These are phyloP conservation scores for human DNA, from an alignment of 2,113 vertebrate species.

Conservation along the genomic window GRCh38 chr4:160018001-160018500, in stretches of 20 bases:
- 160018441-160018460: not conserved
- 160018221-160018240: not conserved
- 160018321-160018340: not conserved
- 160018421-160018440: not conserved
- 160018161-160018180: not conserved
- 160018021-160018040: not conserved
- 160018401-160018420: not conserved
- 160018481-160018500: not conserved
- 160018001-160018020: not conserved
- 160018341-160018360: not conserved
- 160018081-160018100: not conserved
- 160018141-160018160: not conserved
- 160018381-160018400: not conserved
- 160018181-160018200: not conserved
- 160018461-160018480: not conserved
- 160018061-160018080: not conserved
- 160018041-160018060: not conserved
- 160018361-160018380: not conserved
- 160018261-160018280: not conserved
- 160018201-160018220: not conserved
- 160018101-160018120: not conserved
- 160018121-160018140: not conserved
- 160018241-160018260: not conserved
- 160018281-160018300: not conserved
- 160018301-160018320: not conserved